Conservation (phyloP, 2,113 vertebrate genomes). For the Muscicapa adusta region DNA sequence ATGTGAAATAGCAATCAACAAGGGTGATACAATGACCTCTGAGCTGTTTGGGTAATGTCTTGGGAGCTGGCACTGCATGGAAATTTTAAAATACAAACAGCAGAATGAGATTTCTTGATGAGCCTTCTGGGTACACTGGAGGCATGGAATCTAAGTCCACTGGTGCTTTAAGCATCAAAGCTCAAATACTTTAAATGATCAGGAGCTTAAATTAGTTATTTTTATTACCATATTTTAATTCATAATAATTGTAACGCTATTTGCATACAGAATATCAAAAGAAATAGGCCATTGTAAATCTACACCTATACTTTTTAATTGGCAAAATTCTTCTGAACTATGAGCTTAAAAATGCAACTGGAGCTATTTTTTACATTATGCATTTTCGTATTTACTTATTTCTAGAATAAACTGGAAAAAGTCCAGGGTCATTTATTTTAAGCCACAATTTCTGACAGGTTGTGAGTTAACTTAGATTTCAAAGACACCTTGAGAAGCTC, state of each 20-base stretch:
- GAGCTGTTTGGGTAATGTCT: neutral
- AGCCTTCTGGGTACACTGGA: neutral
- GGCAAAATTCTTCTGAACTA: constrained; percentile 17
- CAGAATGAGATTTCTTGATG: constrained; percentile 5
- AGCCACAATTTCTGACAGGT: constrained; percentile 25
- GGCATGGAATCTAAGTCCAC: neutral
- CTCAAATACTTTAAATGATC: constrained; percentile 20
- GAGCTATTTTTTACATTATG: constrained; percentile 1
- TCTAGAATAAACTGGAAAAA: constrained; percentile 9
- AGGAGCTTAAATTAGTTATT: neutral
- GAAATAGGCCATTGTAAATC: constrained; percentile 33
- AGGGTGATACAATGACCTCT: neutral
- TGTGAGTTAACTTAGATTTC: constrained; percentile 39
- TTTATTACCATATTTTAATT: constrained; percentile 41
- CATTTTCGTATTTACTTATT: constrained; percentile 26
- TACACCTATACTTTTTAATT: constrained; percentile 19
- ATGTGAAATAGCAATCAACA: neutral
- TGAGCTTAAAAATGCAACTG: constrained; percentile 12
- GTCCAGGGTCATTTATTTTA: constrained; percentile 37
- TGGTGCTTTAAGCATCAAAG: constrained; percentile 24
- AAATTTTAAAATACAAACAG: neutral
- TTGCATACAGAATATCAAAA: constrained; percentile 43
- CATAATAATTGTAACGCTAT: neutral
- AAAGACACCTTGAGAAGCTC: constrained; percentile 45
- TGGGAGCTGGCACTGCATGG: neutral